These are phyloP conservation scores for Oryzias javanicus DNA, from an alignment of 2,113 vertebrate genomes.

Conservation along the genomic window DNA sequence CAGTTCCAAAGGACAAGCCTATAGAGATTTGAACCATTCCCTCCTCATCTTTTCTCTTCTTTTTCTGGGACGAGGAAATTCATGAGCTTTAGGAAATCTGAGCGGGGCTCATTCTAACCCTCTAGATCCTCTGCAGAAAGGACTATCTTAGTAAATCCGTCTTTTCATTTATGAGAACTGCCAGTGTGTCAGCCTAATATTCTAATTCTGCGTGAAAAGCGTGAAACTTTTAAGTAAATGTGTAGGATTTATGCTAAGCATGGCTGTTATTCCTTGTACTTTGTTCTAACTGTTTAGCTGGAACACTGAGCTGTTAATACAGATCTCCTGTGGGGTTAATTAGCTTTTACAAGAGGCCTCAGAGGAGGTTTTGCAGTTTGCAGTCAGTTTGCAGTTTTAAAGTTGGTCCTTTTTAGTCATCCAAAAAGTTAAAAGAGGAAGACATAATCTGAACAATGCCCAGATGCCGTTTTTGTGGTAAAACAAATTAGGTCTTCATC, in stretches of 20 bases:
- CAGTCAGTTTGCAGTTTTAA: no score
- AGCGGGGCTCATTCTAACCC: slow-evolving; percentile 51
- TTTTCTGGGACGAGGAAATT: slow-evolving; percentile 39
- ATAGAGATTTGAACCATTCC: slow-evolving; percentile 25
- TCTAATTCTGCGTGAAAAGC: slow-evolving; percentile 12
- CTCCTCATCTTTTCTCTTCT: slow-evolving; percentile 4
- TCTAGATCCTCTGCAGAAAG: slow-evolving; percentile 36
- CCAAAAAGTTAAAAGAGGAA: no score
- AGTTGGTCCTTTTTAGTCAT: no score
- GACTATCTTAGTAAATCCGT: slow-evolving; percentile 34
- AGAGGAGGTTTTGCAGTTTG: background rate
- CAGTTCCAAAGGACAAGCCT: slow-evolving; percentile 55
- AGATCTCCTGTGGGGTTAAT: background rate
- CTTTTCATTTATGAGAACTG: slow-evolving; percentile 48
- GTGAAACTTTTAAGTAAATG: background rate
- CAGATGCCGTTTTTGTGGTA: slow-evolving; percentile 1
- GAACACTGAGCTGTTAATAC: background rate
- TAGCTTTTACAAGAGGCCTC: no score
- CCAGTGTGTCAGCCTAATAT: slow-evolving; percentile 24
- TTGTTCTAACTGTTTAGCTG: background rate
- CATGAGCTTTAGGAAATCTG: slow-evolving; percentile 47
- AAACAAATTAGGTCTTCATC: background rate
- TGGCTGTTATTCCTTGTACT: background rate
- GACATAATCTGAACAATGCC: background rate
- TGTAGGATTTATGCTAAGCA: background rate